Percentiles rank a stretch among this genome's conserved stretches.
These are phyloP conservation scores for Metallyticus violacea DNA, from an alignment of 2,888 invertebrate genomes.

Conservation along the genomic window DNA sequence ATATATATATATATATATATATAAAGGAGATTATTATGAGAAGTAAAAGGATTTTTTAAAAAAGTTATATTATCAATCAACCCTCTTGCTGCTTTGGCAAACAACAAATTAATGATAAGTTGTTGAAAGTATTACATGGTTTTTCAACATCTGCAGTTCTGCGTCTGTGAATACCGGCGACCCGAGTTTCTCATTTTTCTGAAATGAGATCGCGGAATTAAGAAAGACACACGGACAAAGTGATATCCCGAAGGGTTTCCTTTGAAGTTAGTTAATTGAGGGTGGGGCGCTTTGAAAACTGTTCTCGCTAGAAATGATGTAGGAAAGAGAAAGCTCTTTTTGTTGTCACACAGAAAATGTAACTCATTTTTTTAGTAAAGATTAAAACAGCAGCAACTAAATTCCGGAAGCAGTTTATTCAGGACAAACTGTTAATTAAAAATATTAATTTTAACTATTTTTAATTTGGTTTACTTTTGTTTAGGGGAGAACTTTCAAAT, in stretches of 20 bases:
- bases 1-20: too few species aligned
- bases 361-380: background rate
- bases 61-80: too few species aligned
- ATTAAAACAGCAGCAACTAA: background rate
- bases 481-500: too few species aligned
- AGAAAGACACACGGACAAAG: background rate
- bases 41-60: too few species aligned
- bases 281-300: background rate
- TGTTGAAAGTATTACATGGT: too few species aligned
- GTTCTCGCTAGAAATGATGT: background rate
- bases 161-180: background rate
- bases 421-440: too few species aligned
- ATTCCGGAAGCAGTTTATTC: background rate
- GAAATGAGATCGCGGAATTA: background rate
- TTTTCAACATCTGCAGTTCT: background rate
- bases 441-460: too few species aligned
- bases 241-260: background rate
- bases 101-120: too few species aligned
- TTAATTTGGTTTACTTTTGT: too few species aligned
- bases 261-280: background rate
- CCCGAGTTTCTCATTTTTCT: background rate
- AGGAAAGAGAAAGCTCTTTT: background rate
- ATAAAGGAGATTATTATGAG: too few species aligned
- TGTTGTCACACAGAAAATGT: background rate
- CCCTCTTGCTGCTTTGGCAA: too few species aligned